phyloP scores from a whole-genome alignment of 1,140 invertebrate genomes.

The Zaprionus lachaisei region DNA sequence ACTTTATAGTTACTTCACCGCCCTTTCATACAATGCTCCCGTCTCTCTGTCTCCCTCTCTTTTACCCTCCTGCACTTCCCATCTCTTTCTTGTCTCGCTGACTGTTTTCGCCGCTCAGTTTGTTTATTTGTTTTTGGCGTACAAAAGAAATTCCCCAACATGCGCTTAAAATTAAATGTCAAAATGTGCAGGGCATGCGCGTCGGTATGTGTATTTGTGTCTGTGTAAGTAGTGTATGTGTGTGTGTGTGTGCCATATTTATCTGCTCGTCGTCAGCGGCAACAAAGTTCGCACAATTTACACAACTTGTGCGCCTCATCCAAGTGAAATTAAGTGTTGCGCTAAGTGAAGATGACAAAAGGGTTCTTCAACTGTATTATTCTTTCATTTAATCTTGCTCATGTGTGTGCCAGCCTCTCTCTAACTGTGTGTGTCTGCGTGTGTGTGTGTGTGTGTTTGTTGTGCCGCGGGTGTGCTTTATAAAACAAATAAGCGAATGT shows the following conservation, averaged over 20 bases:
- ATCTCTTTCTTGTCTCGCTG: slow-evolving; percentile 20
- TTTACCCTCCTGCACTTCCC: neutral
- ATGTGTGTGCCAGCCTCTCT: slow-evolving; percentile 10
- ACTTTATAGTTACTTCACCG: slow-evolving; percentile 77
- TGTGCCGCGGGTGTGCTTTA: slow-evolving; percentile 74
- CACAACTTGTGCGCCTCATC: slow-evolving; percentile 75
- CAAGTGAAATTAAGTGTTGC: slow-evolving; percentile 82
- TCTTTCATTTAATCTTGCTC: slow-evolving; percentile 77
- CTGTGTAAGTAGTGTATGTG: slow-evolving; percentile 27
- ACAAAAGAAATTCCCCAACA: slow-evolving; percentile 83
- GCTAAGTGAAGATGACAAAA: slow-evolving; percentile 82
- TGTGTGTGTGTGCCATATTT: slow-evolving; percentile 69
- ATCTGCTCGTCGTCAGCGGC: slow-evolving; percentile 50
- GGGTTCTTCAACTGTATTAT: slow-evolving; percentile 81
- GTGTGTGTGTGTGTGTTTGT: slow-evolving; percentile 15
- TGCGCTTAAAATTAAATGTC: slow-evolving; percentile 84
- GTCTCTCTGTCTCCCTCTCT: neutral
- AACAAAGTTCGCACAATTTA: slow-evolving; percentile 81
- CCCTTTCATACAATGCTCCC: neutral
- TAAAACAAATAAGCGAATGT: slow-evolving; percentile 76
- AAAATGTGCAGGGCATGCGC: slow-evolving; percentile 53
- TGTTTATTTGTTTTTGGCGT: slow-evolving; percentile 80
- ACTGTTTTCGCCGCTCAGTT: slow-evolving; percentile 67
- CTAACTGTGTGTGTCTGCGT: slow-evolving; percentile 14
- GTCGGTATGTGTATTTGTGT: slow-evolving; percentile 10